Percentiles rank a stretch among this genome's conserved stretches.
phyloP scores from a whole-genome alignment of 2,888 invertebrate genomes.

The Pristionchus japonicus region DNA sequence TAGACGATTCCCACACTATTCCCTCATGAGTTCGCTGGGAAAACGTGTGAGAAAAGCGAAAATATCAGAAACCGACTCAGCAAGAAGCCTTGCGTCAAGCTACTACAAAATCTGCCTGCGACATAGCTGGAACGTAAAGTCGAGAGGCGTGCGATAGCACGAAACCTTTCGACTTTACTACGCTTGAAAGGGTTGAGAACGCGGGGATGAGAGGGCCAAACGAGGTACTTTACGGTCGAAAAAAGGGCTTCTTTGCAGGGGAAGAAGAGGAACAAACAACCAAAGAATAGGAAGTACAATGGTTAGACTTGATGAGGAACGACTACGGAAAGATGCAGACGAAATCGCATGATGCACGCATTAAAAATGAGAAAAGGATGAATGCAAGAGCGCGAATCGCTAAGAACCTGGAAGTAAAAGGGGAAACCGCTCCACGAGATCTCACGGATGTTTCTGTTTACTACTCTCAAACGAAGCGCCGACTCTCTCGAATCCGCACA shows the following conservation, averaged over 20 bases:
- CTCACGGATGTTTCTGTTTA: conserved; percentile 10
- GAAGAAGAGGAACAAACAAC: conserved; percentile 3
- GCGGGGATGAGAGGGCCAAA: neutral
- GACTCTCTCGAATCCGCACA: too few species aligned
- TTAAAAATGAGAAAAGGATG: neutral
- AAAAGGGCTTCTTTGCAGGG: conserved; percentile 13
- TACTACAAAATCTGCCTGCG: neutral
- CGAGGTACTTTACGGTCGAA: neutral
- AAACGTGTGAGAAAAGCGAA: neutral
- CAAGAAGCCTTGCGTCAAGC: neutral
- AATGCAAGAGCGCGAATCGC: neutral
- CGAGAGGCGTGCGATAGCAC: neutral
- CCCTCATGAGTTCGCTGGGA: neutral
- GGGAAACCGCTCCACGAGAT: neutral
- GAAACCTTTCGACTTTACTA: conserved; percentile 1
- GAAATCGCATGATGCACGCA: neutral
- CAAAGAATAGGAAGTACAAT: neutral
- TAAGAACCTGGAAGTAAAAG: neutral
- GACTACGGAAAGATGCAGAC: too few species aligned
- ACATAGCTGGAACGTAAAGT: neutral
- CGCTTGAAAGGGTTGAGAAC: neutral
- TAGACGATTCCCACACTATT: neutral
- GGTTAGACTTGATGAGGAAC: neutral
- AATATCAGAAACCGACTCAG: neutral
- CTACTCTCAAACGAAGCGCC: neutral